Percentiles rank a stretch among this genome's conserved stretches.
These are phyloP conservation scores for Caerostris extrusa DNA, from an alignment of 1,140 invertebrate species.

Conservation along the genomic window DNA sequence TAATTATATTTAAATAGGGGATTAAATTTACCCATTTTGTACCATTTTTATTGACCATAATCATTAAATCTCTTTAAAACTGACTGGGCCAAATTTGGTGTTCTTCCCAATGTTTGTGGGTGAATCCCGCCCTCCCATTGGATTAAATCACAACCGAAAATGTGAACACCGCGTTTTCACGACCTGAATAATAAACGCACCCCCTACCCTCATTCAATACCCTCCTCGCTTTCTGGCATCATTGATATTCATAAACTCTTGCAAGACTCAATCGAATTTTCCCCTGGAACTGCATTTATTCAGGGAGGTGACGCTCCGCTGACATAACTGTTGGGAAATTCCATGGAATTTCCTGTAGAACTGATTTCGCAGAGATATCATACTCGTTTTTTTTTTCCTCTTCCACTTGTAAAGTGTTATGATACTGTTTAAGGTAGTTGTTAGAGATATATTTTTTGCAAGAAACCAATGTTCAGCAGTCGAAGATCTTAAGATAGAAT, in stretches of 20 bases:
- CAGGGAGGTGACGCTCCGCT: not conserved
- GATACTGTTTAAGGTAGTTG: not conserved
- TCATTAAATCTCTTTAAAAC: too few relatives aligned
- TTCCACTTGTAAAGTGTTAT: slow-evolving; percentile 11
- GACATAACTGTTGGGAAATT: slow-evolving; percentile 33
- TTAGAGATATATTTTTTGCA: not conserved
- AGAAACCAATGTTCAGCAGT: not conserved
- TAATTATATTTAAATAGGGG: too few relatives aligned
- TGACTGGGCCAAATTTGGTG: too few relatives aligned
- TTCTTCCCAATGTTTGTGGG: too few relatives aligned
- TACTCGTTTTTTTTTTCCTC: not conserved
- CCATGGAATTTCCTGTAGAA: not conserved
- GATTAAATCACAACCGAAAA: not conserved
- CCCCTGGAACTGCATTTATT: slow-evolving; percentile 8
- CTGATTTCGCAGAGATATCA: slow-evolving; percentile 26
- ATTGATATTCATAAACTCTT: slow-evolving; percentile 28
- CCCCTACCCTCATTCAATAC: not conserved
- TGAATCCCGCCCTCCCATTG: not conserved
- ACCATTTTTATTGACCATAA: too few relatives aligned
- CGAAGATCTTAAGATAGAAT: not conserved
- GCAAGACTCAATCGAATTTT: slow-evolving; percentile 14
- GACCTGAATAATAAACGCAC: not conserved
- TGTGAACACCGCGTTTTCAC: not conserved
- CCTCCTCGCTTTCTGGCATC: not conserved
- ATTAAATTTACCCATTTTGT: too few relatives aligned